These are phyloP conservation scores for Oceanodroma tethys DNA, from an alignment of 2,113 vertebrate species.

Conservation along the genomic window DNA sequence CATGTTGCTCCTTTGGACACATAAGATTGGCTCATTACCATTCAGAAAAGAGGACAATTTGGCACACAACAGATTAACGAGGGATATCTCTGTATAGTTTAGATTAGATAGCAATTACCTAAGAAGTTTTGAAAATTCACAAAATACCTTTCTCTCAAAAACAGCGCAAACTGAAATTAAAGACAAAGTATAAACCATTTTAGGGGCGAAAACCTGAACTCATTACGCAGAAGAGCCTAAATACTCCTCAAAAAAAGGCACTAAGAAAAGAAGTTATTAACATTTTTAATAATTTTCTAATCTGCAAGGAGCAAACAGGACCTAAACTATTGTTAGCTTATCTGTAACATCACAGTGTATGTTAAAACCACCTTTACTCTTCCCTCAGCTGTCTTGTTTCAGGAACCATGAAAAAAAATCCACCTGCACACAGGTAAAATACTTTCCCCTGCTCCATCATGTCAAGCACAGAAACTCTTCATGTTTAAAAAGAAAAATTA, in stretches of 20 bases:
- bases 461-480: not conserved
- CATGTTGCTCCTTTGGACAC: rapidly evolving
- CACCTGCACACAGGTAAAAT: not conserved
- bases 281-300: not conserved
- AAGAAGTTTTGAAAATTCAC: not conserved
- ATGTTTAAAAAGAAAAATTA: not conserved
- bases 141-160: not conserved
- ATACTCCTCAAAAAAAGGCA: not conserved
- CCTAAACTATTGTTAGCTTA: not conserved
- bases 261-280: not conserved
- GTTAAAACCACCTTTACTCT: not conserved
- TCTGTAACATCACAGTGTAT: not conserved
- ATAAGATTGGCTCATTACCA: not conserved
- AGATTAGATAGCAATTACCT: not conserved
- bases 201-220: not conserved
- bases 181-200: not conserved
- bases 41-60: not conserved
- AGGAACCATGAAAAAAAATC: not conserved
- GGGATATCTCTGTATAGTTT: not conserved
- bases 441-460: not conserved
- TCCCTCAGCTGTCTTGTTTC: not conserved
- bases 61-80: not conserved
- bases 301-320: not conserved
- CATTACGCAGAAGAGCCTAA: not conserved
- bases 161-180: not conserved